Base-by-base conservation (phyloP, 2,113 vertebrate genomes). In the Felis chaus region DNA sequence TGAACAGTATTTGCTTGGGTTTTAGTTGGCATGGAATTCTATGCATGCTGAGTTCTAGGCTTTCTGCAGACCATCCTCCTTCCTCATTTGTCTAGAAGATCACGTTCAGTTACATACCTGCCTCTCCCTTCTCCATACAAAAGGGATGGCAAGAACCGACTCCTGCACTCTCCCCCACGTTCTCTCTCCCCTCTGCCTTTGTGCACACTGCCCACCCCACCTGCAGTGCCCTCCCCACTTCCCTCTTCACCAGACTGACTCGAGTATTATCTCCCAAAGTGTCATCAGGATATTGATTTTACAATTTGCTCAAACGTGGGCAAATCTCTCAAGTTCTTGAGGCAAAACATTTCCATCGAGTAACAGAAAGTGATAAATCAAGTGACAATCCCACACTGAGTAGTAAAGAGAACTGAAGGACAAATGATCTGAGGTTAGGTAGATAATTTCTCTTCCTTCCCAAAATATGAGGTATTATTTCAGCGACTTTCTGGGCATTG, bases 401-500 rank as follows among this genome's bases (percentile, higher is more conserved):
- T 31, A 50, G 41, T 68, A 61, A 85, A 89, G 23, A 73, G 8
- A 81, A 68, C 1, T 89, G 68, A 95, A 96, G 33, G 85, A 45
- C 90, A 83, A 86, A 86, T 76, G 55, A 66, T 39, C 91, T 53
- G 29, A 57, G 65, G 61, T 41, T 11, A 48, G 12, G 85, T 4
- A 15, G n/a, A 14, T 57, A 39, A 88, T 88, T 92, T 83, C 48
- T 94, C 48, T 96, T 83, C 27, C 65, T 96, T 53, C 50, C 89
- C 74, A 14, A 92, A 76, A 39, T 33, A 71, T 0, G 0, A 89
- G 55, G 36, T 21, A 93, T 14, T 25, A 91, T 29, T 84, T 80
- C 78, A 41, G 21, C 29, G 69, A 66, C 63, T 87, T 94, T 89
- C 93, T 94, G 90, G 95, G 89, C 41, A 19, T 7, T 41, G n/a